Evolutionary conservation across 2,888 invertebrate species (phyloP).

Genomic region (Drosophila eohydei): DNA sequence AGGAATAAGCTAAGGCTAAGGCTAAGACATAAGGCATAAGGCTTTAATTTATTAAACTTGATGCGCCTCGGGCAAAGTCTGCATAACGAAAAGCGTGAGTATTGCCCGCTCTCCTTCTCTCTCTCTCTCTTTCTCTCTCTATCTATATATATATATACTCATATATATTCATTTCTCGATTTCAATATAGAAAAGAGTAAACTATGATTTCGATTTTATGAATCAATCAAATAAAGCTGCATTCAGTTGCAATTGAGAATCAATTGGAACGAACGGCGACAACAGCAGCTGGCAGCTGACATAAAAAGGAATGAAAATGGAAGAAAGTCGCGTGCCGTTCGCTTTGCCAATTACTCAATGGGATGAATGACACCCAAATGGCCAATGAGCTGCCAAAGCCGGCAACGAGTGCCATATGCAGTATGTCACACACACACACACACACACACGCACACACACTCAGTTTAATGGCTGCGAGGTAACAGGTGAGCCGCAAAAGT

Average conservation of each 20-base stretch:
- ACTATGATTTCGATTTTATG: not conserved
- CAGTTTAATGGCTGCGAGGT: constrained; percentile 7
- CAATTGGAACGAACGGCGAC: constrained; percentile 13
- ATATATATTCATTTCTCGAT: not conserved
- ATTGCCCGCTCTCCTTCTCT: not conserved
- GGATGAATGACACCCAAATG: constrained; percentile 23
- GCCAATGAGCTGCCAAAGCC: constrained; percentile 12
- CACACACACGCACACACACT: not conserved
- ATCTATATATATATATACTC: too few species aligned
- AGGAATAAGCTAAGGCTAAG: too few species aligned
- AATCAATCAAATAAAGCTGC: not conserved
- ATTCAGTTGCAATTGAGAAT: not conserved
- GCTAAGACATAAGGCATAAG: too few species aligned
- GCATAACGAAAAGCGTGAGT: not conserved
- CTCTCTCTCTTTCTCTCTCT: not conserved
- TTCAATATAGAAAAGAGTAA: not conserved
- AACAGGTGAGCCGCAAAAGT: constrained; percentile 20
- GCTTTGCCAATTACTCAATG: constrained; percentile 46
- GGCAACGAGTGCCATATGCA: constrained; percentile 4
- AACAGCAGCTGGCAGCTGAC: constrained; percentile 3
- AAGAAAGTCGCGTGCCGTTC: constrained; percentile 2
- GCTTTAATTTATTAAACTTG: too few species aligned
- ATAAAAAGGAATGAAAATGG: not conserved
- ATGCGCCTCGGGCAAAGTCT: not conserved
- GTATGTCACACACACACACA: constrained; percentile 5